Evolutionary conservation across 1,140 invertebrate genomes (phyloP).

Genomic region (Saccostrea glomerata): DNA sequence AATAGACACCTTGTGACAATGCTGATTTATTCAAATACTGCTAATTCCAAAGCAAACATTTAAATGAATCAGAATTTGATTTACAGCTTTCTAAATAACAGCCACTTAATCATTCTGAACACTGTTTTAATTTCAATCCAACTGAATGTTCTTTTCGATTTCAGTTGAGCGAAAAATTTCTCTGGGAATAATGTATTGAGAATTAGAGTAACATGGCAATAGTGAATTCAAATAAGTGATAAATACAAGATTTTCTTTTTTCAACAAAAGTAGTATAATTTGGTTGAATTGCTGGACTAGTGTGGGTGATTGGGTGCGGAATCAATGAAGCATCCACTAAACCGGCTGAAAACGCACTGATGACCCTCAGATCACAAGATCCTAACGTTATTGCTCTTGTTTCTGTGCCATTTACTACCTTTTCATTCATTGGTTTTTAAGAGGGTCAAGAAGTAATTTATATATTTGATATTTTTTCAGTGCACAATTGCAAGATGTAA

Average conservation of each 20-base stretch:
- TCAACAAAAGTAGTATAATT: conserved; percentile 59
- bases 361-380: conserved; percentile 51
- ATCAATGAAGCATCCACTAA: conserved; percentile 46
- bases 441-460: conserved; percentile 21
- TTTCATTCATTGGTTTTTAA: conserved; percentile 45
- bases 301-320: conserved; percentile 52
- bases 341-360: conserved; percentile 55
- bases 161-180: conserved; percentile 56
- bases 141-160: conserved; percentile 42
- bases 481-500: conserved; percentile 39
- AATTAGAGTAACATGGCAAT: conserved; percentile 57
- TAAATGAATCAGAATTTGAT: conserved; percentile 50
- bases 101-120: conserved; percentile 48
- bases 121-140: conserved; percentile 43
- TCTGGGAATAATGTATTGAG: conserved; percentile 49
- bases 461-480: conserved; percentile 34
- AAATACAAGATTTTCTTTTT: conserved; percentile 56
- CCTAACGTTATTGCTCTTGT: conserved; percentile 50
- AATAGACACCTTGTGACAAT: conserved; percentile 33
- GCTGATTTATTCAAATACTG: conserved; percentile 33
- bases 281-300: conserved; percentile 55
- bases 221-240: conserved; percentile 44
- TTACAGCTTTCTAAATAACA: conserved; percentile 45
- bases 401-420: conserved; percentile 57
- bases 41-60: conserved; percentile 48